Conservation (phyloP, 2,888 invertebrate species). For the Diaprepes abbreviatus region DNA sequence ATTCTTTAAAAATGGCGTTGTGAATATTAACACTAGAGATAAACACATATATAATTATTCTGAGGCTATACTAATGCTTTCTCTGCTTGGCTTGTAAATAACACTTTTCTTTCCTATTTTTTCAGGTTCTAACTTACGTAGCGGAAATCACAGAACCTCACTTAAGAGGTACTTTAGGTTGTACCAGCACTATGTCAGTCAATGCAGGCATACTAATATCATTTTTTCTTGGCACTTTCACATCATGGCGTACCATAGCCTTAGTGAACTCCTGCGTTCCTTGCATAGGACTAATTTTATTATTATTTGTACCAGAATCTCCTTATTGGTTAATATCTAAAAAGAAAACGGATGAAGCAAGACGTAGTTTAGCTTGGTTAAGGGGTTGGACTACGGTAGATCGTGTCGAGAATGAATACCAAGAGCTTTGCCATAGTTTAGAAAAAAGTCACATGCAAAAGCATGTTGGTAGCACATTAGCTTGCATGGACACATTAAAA, state of each 20-base stretch:
- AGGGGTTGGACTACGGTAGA: slow-evolving; percentile 80
- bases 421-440: slow-evolving; percentile 64
- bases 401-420: slow-evolving; percentile 74
- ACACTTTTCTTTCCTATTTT: neutral
- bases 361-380: slow-evolving; percentile 80
- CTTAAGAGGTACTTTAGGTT: slow-evolving; percentile 79
- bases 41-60: too few species aligned
- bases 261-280: slow-evolving; percentile 77
- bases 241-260: slow-evolving; percentile 80
- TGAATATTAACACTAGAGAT: too few species aligned
- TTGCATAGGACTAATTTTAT: slow-evolving; percentile 73
- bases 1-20: too few species aligned
- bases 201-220: slow-evolving; percentile 82
- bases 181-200: slow-evolving; percentile 81
- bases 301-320: slow-evolving; percentile 83
- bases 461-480: neutral
- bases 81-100: neutral
- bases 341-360: slow-evolving; percentile 76
- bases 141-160: slow-evolving; percentile 87
- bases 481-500: slow-evolving; percentile 31
- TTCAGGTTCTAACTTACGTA: slow-evolving; percentile 82
- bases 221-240: slow-evolving; percentile 78
- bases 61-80: too few species aligned
- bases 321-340: slow-evolving; percentile 83
- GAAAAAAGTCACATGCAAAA: slow-evolving; percentile 50